Percentiles rank a stretch among this genome's conserved stretches.
Conservation (phyloP, 2,888 invertebrate genomes). For the Apantesis nais region DNA sequence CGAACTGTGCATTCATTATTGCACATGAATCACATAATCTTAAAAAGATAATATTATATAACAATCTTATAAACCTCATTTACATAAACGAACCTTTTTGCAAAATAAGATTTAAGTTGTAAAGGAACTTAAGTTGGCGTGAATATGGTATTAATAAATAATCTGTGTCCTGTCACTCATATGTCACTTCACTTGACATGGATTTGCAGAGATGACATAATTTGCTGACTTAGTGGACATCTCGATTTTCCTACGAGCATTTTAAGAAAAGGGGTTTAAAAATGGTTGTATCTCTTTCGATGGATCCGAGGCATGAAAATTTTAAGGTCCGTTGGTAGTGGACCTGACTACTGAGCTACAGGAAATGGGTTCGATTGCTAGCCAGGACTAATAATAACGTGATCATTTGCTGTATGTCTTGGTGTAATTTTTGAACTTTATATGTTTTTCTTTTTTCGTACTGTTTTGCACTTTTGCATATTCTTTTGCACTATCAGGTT, state of each 20-base stretch:
- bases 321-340: too few species aligned
- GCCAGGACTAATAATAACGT: too few species aligned
- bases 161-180: constrained; percentile 46
- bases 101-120: constrained; percentile 37
- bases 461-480: too few species aligned
- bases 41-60: not conserved
- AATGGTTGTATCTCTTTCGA: not conserved
- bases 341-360: too few species aligned
- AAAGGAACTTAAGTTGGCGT: constrained; percentile 34
- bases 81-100: constrained; percentile 33
- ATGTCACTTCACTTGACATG: constrained; percentile 41
- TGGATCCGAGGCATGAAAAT: not conserved
- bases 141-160: constrained; percentile 43
- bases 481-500: too few species aligned
- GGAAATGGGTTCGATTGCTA: too few species aligned
- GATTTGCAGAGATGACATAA: constrained; percentile 39
- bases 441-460: too few species aligned
- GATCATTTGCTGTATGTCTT: too few species aligned
- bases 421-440: too few species aligned
- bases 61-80: constrained; percentile 21
- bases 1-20: not conserved
- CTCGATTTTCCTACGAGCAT: constrained; percentile 8
- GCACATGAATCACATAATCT: not conserved
- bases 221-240: constrained; percentile 17
- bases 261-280: not conserved